phyloP scores from a whole-genome alignment of 2,888 invertebrate species.

The Andrena camellia region DNA sequence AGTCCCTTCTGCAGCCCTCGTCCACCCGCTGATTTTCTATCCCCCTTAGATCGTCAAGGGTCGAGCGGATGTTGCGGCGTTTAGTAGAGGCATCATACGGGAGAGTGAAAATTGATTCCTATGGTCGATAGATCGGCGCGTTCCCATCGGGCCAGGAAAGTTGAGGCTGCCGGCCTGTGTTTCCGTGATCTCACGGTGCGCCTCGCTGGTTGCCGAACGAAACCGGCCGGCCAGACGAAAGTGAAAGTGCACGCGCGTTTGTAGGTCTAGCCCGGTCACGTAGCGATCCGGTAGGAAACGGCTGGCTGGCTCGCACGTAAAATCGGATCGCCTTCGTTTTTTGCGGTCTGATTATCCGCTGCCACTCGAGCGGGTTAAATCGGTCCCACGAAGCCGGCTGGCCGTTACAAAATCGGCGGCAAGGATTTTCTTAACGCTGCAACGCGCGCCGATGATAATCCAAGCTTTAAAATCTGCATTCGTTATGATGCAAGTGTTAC shows the following conservation, averaged over 20 bases:
- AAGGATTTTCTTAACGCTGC: neutral
- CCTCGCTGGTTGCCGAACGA: conserved; percentile 20
- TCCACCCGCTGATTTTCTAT: too few species aligned
- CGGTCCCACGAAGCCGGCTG: conserved; percentile 22
- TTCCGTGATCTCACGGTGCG: conserved; percentile 47
- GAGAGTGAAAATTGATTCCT: neutral
- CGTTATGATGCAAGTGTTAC: neutral
- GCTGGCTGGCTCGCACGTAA: conserved; percentile 17
- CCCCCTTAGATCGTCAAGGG: neutral
- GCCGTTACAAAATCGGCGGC: conserved; percentile 14
- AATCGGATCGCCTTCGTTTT: conserved; percentile 29
- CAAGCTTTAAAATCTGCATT: neutral
- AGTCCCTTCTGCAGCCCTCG: too few species aligned
- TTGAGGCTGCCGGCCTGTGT: neutral
- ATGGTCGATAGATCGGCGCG: neutral
- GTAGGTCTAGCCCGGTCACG: conserved; percentile 19
- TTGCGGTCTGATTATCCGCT: conserved; percentile 27
- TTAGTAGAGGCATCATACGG: neutral
- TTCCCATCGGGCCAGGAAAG: neutral
- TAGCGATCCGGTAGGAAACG: conserved; percentile 37
- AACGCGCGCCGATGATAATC: neutral
- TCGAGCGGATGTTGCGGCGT: neutral
- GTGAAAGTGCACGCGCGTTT: conserved; percentile 52
- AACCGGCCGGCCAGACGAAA: conserved; percentile 44
- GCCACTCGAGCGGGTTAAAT: conserved; percentile 9